phyloP scores from a whole-genome alignment of 2,888 invertebrate genomes.

The Aporophyla nigra region DNA sequence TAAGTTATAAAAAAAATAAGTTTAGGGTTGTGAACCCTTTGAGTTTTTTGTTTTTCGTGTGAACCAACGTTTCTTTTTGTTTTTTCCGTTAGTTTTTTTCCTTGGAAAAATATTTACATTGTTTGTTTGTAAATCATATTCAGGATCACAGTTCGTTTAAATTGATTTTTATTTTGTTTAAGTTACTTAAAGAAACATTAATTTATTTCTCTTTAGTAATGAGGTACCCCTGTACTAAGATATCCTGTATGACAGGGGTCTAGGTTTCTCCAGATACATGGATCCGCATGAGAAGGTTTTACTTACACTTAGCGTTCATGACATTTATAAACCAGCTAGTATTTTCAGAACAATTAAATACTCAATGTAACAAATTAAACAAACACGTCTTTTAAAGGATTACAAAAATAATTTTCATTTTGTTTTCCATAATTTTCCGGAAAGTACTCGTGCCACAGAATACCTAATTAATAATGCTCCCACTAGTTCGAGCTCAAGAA shows the following conservation, averaged over 20 bases:
- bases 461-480: background rate
- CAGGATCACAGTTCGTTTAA: background rate
- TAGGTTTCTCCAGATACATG: too few species aligned
- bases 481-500: background rate
- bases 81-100: background rate
- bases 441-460: background rate
- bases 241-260: too few species aligned
- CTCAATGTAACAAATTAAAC: background rate
- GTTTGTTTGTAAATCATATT: background rate
- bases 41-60: conserved; percentile 3
- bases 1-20: conserved; percentile 33
- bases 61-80: conserved; percentile 2
- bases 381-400: background rate
- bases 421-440: background rate
- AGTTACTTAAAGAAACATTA: too few species aligned
- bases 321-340: too few species aligned
- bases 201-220: too few species aligned
- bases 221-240: too few species aligned
- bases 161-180: too few species aligned
- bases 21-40: conserved; percentile 24
- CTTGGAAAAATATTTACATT: background rate
- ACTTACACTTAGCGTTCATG: too few species aligned
- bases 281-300: too few species aligned
- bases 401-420: background rate
- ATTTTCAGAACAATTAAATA: background rate